These are phyloP conservation scores for Ceriagrion tenellum DNA, from an alignment of 2,888 invertebrate species.

Conservation along the genomic window DNA sequence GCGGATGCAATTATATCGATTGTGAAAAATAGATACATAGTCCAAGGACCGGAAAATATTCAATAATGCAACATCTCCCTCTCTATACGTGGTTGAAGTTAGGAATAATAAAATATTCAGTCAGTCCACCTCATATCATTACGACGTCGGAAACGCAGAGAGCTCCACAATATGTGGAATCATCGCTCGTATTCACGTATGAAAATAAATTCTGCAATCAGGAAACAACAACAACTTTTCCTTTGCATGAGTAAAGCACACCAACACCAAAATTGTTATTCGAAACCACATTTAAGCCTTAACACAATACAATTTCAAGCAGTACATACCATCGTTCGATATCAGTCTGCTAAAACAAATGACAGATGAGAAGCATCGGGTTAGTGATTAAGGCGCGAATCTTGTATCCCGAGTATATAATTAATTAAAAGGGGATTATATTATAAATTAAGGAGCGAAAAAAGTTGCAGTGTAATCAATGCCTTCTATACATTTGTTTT, in stretches of 20 bases:
- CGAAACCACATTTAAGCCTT: background rate
- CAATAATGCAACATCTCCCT: background rate
- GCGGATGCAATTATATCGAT: slow-evolving; percentile 33
- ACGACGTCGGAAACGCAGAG: background rate
- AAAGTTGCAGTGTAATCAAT: too few species aligned
- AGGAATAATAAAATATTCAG: too few species aligned
- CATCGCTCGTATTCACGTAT: too few species aligned
- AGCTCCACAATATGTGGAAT: too few species aligned
- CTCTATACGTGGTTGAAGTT: too few species aligned
- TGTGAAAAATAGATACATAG: slow-evolving; percentile 6
- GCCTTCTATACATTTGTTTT: too few species aligned
- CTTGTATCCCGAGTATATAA: background rate
- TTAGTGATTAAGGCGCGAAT: background rate
- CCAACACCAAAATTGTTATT: too few species aligned
- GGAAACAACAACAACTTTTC: too few species aligned
- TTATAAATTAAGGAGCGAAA: too few species aligned
- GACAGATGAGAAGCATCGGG: background rate
- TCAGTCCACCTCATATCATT: background rate
- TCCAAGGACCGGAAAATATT: background rate
- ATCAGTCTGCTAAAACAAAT: slow-evolving; percentile 55
- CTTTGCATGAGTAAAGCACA: too few species aligned
- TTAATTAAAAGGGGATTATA: too few species aligned
- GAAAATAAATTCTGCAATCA: too few species aligned
- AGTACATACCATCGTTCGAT: background rate
- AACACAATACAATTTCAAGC: background rate